Evolutionary conservation across 2,888 invertebrate species (phyloP), one percentile per base, ranked within the genome.

Genomic region (Aspidiotus rigidus): DNA sequence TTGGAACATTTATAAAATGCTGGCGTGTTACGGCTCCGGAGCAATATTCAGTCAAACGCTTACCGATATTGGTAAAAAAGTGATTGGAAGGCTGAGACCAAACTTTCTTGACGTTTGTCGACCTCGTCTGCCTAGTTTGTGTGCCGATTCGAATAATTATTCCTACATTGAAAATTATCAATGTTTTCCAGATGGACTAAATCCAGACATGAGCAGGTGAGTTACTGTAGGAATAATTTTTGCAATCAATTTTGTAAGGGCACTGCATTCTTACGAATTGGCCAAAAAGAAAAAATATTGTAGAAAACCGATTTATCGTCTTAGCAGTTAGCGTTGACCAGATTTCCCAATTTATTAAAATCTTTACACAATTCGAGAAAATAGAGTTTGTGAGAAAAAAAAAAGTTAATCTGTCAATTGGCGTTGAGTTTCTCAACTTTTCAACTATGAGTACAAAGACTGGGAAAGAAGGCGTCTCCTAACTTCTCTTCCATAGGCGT

Each of bases 1-100:
- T 15, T 69, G 69, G 69, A 69, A 44, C 76, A 83, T 84, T 11
- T 92, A 92, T 77, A 83, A 84, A 72, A 84, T 87, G 73, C 80
- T 92, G 15, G 89, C 91, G 0, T 82, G 90, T 59, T 95, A 94
- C 78, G 86, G 87, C 40, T 95, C 95, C 79, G 96, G 94, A 0
- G 88, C 89, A 60, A 89, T 87, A 57, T 85, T 88, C 74, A 89
- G 88, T 73, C 92, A 93, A 78, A 80, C 94, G 62, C 85, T 89
- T 73, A 96, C 95, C 7, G 96, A 98, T 78, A 85, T 95, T 73
- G 92, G 90, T 73, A 97, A 98, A 80, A 96, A 94, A 78, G 86
- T 89, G 10, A 87, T 97, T 73, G 98, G 98, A 54, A 84, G 96
- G 69, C 80, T 97, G 73, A 82, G 98, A 74, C 98, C 98, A 42